Conservation (phyloP, 2,888 invertebrate genomes). For the Drosophila barbarae region DNA sequence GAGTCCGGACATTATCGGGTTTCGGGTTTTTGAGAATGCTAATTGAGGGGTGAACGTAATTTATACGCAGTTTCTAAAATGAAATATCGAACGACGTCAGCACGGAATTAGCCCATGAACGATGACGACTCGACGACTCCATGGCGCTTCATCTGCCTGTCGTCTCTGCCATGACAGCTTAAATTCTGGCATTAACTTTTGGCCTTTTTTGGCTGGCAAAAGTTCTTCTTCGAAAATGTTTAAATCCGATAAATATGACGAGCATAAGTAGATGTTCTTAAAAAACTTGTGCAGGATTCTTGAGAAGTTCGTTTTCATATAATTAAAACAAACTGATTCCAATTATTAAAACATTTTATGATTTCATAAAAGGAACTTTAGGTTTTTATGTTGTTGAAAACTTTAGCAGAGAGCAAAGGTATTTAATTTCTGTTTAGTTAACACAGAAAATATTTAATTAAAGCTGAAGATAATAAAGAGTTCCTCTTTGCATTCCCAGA, state of each 20-base stretch:
- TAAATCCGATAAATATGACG: constrained; percentile 6
- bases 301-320: neutral
- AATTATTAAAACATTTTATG: neutral
- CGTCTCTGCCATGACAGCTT: constrained; percentile 16
- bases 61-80: constrained; percentile 17
- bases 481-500: neutral
- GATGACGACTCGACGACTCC: constrained; percentile 2
- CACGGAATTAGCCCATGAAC: constrained; percentile 7
- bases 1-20: constrained; percentile 30
- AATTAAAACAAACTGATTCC: neutral
- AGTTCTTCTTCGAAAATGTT: constrained; percentile 15
- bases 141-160: neutral
- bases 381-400: neutral
- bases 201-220: constrained; percentile 10
- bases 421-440: neutral
- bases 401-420: neutral
- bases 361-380: neutral
- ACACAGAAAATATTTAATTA: neutral
- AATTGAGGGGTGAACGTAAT: constrained; percentile 36
- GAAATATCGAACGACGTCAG: constrained; percentile 27
- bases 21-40: constrained; percentile 26
- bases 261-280: constrained; percentile 6
- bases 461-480: neutral
- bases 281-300: neutral
- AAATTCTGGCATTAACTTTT: constrained; percentile 7